Evolutionary conservation across 2,797 vertebrate genomes (phyloP), one percentile per base, ranked within the genome.

Genomic region (Lagorchestes hirsutus): DNA sequence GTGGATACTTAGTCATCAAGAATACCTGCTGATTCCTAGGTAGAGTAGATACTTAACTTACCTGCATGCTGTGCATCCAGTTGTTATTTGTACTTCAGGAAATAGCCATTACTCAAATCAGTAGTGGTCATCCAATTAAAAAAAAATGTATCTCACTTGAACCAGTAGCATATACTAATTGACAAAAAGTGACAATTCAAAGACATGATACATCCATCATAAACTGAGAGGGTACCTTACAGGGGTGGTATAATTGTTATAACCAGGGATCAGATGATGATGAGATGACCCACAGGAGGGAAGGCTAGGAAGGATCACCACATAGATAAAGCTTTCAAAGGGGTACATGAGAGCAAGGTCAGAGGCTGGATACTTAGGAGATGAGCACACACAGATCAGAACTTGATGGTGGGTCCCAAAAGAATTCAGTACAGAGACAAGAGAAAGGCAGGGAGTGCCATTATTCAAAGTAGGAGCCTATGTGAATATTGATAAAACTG

Each of bases 71-170:
- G 98, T 98, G 98, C 94, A 0, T 97, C 96, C 98, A 98, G 95
- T 98, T 98, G 98, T 98, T 97, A 97, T 98, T 98, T 98, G 98
- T 98, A 98, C 98, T 98, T 99, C 97, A 93, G 94, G 97, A 98
- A 98, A 98, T 96, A 98, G 97, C 94, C 95, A 98, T 98, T 98
- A 98, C 97, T 98, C 96, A 97, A 95, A 98, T 98, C 98, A 98
- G 97, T 98, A 98, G 97, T 59, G 93, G 96, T 95, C 96, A 97
- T 97, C 98, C 98, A 98, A 98, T 98, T 98, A 98, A 98, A 98
- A 96, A 98, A 95, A 96, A 98, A 95, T 96, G 94, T 94, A 96
- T 97, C 97, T 98, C 96, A 97, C 96, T 97, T 97, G 94, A 98
- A 96, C 97, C 97, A 98, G 93, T 95, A 82, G 92, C 98, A 97